Conservation (phyloP, 2,888 invertebrate genomes). For the Polydrusus tereticollis region DNA sequence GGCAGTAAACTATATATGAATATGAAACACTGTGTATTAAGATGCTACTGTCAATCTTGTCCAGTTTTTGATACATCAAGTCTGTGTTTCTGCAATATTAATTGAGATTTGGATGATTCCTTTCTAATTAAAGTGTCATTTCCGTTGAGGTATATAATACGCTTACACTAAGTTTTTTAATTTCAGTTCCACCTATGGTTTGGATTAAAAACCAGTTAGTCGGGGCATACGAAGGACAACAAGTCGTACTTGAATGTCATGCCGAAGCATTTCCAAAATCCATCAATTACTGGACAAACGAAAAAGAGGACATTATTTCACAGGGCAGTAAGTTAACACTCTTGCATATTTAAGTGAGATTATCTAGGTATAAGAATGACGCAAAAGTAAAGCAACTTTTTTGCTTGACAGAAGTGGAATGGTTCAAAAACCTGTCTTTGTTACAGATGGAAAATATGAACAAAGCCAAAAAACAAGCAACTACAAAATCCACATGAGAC, state of each 20-base stretch:
- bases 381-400: neutral
- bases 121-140: too few relatives aligned
- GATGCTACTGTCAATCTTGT: too few relatives aligned
- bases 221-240: slow-evolving; percentile 81
- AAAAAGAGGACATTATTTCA: slow-evolving; percentile 81
- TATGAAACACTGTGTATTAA: too few relatives aligned
- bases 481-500: slow-evolving; percentile 80
- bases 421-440: neutral
- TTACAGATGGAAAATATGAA: slow-evolving; percentile 70
- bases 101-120: too few relatives aligned
- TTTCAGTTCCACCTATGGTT: slow-evolving; percentile 87
- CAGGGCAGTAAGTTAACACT: slow-evolving; percentile 71
- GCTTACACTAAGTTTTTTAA: too few relatives aligned
- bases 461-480: slow-evolving; percentile 77
- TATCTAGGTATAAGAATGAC: neutral
- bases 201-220: slow-evolving; percentile 87
- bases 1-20: too few relatives aligned
- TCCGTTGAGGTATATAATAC: too few relatives aligned
- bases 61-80: too few relatives aligned
- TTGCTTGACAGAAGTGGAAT: neutral
- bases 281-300: slow-evolving; percentile 88
- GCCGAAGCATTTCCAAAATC: slow-evolving; percentile 89
- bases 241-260: slow-evolving; percentile 83
- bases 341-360: neutral
- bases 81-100: too few relatives aligned